Conservation (phyloP, 2,797 vertebrate species). For the Delichon dasypus region DNA sequence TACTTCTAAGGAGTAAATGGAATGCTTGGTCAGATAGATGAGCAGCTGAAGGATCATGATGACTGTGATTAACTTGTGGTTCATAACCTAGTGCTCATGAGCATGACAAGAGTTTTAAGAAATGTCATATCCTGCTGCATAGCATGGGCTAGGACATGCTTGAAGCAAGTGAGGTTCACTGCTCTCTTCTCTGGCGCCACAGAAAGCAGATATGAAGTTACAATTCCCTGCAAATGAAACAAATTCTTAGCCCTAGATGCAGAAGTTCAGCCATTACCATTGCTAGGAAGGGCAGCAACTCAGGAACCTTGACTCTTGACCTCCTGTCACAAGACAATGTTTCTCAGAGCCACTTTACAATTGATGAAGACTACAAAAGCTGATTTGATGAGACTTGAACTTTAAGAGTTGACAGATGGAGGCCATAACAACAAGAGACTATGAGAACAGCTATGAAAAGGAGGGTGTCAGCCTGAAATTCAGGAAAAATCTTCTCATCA, state of each 20-base stretch:
- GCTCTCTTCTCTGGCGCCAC: neutral
- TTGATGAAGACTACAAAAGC: neutral
- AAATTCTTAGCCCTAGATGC: neutral
- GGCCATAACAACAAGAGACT: neutral
- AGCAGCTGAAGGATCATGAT: neutral
- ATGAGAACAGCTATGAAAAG: neutral
- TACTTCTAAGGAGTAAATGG: neutral
- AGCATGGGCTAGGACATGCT: accelerated
- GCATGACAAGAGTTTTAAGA: neutral
- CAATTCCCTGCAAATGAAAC: neutral
- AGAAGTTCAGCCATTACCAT: neutral
- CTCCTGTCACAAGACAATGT: neutral
- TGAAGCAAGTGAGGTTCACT: neutral
- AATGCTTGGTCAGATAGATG: neutral
- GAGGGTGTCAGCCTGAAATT: neutral
- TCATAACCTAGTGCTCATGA: neutral
- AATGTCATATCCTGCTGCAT: accelerated
- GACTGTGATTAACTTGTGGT: neutral
- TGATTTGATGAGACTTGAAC: neutral
- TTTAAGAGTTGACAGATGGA: neutral
- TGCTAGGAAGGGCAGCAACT: neutral
- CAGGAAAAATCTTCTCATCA: neutral
- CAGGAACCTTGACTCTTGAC: neutral
- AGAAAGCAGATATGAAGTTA: neutral
- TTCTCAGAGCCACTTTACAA: neutral